Evolutionary conservation across 2,797 vertebrate genomes (phyloP).

Genomic region (Tapirus indicus): DNA sequence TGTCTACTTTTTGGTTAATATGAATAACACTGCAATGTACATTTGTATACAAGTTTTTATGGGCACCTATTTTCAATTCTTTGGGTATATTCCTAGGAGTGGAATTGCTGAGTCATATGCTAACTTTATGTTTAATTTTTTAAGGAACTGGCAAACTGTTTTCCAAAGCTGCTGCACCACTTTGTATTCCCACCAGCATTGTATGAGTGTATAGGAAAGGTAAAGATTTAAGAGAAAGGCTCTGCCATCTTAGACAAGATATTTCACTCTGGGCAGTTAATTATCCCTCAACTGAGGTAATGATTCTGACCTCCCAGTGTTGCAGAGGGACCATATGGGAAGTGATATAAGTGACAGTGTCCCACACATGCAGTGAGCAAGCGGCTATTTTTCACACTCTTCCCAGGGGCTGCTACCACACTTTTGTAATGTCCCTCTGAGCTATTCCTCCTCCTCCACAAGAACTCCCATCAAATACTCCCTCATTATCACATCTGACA

Average conservation of each 20-base stretch:
- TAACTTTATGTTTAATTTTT: background rate
- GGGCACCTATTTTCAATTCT: background rate
- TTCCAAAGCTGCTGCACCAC: background rate
- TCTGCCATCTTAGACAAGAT: background rate
- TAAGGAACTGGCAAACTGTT: background rate
- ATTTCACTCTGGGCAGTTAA: background rate
- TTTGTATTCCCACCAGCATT: background rate
- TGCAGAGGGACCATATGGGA: background rate
- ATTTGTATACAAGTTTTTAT: background rate
- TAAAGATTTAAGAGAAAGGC: background rate
- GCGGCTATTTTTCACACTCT: slow-evolving; percentile 44
- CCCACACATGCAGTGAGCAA: background rate
- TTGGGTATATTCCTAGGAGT: background rate
- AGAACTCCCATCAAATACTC: slow-evolving; percentile 20
- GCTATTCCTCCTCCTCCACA: slow-evolving; percentile 41
- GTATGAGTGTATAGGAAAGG: background rate
- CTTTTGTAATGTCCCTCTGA: slow-evolving; percentile 24
- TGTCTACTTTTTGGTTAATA: background rate
- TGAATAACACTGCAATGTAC: background rate
- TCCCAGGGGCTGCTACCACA: slow-evolving; percentile 7
- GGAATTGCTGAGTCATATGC: background rate
- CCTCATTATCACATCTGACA: slow-evolving; percentile 52
- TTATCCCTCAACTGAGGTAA: background rate
- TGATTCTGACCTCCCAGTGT: background rate
- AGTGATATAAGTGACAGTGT: background rate